These are phyloP conservation scores for Athalia cordata DNA, from an alignment of 2,888 invertebrate species.

Conservation along the genomic window DNA sequence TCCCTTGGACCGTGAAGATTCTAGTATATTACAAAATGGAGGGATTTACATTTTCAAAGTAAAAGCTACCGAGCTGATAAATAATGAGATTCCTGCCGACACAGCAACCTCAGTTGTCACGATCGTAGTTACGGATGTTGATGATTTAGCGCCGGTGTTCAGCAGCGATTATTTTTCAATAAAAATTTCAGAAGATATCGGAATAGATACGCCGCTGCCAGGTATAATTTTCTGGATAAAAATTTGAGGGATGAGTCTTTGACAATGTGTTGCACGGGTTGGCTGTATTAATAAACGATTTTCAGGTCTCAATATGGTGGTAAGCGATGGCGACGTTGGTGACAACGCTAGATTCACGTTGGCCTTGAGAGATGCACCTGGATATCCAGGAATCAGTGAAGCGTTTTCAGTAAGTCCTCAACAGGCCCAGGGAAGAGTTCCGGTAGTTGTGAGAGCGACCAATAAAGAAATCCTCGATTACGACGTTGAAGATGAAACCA, in stretches of 20 bases:
- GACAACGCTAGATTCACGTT: conserved; percentile 84
- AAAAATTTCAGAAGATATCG: conserved; percentile 85
- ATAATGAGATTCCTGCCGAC: conserved; percentile 82
- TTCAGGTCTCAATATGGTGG: conserved; percentile 82
- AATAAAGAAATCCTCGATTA: conserved; percentile 82
- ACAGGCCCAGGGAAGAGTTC: conserved; percentile 83
- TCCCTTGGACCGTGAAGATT: conserved; percentile 85
- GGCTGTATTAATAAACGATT: conserved; percentile 8
- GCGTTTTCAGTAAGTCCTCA: conserved; percentile 78
- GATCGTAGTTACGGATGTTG: conserved; percentile 86
- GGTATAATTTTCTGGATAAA: conserved; percentile 54
- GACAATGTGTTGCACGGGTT: neutral
- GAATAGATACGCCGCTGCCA: conserved; percentile 81
- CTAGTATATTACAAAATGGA: conserved; percentile 83
- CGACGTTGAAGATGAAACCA: conserved; percentile 79
- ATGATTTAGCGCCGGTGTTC: conserved; percentile 85
- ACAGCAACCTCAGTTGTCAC: conserved; percentile 82
- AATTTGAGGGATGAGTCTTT: neutral
- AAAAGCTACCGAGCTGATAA: conserved; percentile 84
- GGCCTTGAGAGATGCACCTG: conserved; percentile 76
- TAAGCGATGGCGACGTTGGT: conserved; percentile 84
- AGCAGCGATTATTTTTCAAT: conserved; percentile 81
- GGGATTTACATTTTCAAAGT: conserved; percentile 85
- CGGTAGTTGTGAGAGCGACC: conserved; percentile 83
- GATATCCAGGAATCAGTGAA: conserved; percentile 66